Percentiles rank a stretch among this genome's conserved stretches.
Evolutionary conservation across 2,888 invertebrate species (phyloP).

Genomic region (Tenthredo livida): DNA sequence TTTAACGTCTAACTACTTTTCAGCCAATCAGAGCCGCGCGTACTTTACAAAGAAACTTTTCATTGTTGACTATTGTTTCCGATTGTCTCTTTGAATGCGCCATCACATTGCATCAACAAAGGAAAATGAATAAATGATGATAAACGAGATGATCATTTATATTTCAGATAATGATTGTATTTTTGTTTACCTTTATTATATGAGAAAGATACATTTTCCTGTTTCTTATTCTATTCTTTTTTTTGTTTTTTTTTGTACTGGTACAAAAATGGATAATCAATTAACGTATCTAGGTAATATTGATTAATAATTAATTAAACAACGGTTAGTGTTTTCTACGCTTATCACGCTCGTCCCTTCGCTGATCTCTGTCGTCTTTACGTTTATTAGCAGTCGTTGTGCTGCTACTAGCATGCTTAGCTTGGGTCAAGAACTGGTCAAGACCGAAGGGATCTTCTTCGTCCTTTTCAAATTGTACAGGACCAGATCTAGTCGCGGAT

Average conservation of each 20-base stretch:
- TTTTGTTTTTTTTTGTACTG: constrained; percentile 6
- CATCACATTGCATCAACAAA: background rate
- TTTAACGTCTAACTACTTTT: background rate
- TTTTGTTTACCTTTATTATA: constrained; percentile 3
- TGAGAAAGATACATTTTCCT: background rate
- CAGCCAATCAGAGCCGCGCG: background rate
- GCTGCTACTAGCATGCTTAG: constrained; percentile 90
- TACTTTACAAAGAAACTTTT: background rate
- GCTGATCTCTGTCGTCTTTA: constrained; percentile 79
- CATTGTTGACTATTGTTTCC: constrained; percentile 8
- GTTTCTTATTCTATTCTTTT: background rate
- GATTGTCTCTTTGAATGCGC: background rate
- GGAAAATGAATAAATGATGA: background rate
- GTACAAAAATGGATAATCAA: constrained; percentile 27
- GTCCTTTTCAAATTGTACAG: constrained; percentile 96
- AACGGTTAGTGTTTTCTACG: constrained; percentile 70
- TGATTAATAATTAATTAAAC: background rate
- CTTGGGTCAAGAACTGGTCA: constrained; percentile 98
- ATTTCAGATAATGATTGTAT: background rate
- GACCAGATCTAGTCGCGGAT: constrained; percentile 88
- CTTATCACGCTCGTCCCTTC: constrained; percentile 74
- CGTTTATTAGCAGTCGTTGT: constrained; percentile 80
- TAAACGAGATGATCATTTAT: background rate
- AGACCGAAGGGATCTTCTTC: constrained; percentile 97
- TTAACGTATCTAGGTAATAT: constrained; percentile 10